phyloP scores from a whole-genome alignment of 2,113 vertebrate species.

The Halichoeres trimaculatus region DNA sequence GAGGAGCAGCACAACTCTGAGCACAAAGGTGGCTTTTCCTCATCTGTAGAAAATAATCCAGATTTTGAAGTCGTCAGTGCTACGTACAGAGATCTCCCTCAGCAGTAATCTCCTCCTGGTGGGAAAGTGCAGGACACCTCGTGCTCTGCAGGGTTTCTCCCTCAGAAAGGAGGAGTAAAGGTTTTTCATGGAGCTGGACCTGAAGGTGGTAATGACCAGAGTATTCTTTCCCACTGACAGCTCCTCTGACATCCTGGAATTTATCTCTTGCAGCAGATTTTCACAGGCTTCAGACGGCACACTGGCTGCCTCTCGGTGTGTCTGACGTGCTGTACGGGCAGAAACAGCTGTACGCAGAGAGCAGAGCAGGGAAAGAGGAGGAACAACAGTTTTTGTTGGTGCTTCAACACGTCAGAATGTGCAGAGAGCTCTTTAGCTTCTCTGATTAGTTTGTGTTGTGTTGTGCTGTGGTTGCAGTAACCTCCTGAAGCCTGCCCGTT shows the following conservation, averaged over 20 bases:
- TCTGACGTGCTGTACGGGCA: conserved; percentile 62
- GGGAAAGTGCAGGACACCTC: conserved; percentile 78
- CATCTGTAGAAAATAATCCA: too few relatives aligned
- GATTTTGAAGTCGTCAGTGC: too few relatives aligned
- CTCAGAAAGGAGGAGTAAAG: conserved; percentile 19
- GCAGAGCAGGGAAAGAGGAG: conserved; percentile 5
- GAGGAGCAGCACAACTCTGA: too few relatives aligned
- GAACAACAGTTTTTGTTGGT: conserved; percentile 62
- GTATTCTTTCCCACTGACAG: conserved; percentile 79
- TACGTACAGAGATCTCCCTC: too few relatives aligned
- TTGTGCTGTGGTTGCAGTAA: conserved; percentile 47
- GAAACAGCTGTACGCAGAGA: conserved; percentile 69
- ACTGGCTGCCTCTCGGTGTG: conserved; percentile 33
- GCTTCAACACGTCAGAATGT: conserved; percentile 60
- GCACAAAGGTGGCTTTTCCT: too few relatives aligned
- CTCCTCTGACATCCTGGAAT: conserved; percentile 80
- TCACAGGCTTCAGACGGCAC: conserved; percentile 63
- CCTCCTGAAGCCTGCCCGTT: conserved; percentile 46
- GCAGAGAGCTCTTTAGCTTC: conserved; percentile 22
- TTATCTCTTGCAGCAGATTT: conserved; percentile 75
- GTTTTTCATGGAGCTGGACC: conserved; percentile 65
- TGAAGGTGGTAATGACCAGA: conserved; percentile 73
- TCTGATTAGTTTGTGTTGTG: conserved; percentile 63
- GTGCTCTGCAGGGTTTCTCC: conserved; percentile 66
- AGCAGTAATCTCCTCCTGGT: conserved; percentile 71